Evolutionary conservation across 2,797 vertebrate genomes (phyloP).

Genomic region (Poliocrania exsul): DNA sequence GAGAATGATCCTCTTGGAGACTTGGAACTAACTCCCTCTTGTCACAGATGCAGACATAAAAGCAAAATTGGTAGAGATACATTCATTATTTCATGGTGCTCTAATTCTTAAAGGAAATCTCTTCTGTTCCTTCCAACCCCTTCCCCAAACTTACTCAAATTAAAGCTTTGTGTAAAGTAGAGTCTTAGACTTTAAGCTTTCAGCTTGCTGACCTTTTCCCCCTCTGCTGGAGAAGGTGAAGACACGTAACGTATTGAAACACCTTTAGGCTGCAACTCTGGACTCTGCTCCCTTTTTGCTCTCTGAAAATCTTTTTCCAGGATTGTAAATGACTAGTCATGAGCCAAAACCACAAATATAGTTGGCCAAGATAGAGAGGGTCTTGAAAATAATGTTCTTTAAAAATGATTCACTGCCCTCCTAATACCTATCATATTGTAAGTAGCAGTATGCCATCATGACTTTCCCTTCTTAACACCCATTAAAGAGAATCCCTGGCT

Average conservation of each 20-base stretch:
- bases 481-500: neutral
- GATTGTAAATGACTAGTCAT: rapidly evolving
- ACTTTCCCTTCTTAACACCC: neutral
- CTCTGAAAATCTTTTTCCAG: neutral
- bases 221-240: neutral
- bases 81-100: neutral
- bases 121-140: neutral
- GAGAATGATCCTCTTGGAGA: neutral
- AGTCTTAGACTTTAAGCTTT: neutral
- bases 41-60: neutral
- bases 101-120: neutral
- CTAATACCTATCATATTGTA: neutral
- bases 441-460: neutral
- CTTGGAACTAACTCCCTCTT: neutral
- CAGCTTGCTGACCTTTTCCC: neutral
- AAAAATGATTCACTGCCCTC: neutral
- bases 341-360: neutral
- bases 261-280: neutral
- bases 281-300: neutral
- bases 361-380: neutral
- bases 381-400: neutral
- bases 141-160: neutral
- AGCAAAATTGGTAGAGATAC: neutral
- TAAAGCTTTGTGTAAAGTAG: neutral
- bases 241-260: neutral